These are phyloP conservation scores for Lathronympha strigana DNA, from an alignment of 2,888 invertebrate genomes.

Conservation along the genomic window DNA sequence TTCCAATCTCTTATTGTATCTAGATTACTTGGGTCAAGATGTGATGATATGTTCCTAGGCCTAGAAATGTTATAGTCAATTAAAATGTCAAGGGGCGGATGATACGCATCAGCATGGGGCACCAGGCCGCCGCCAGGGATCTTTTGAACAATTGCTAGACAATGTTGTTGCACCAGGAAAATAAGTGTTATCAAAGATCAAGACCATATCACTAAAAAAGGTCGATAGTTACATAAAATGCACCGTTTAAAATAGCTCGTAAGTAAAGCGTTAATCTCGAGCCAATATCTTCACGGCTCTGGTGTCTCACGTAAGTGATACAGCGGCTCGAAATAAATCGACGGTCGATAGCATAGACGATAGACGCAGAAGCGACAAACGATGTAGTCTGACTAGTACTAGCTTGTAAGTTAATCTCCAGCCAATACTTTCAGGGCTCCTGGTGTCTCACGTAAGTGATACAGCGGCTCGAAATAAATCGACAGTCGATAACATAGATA, in stretches of 20 bases:
- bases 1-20: too few species aligned
- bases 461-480: conserved; percentile 72
- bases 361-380: conserved; percentile 1
- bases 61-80: too few species aligned
- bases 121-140: too few species aligned
- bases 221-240: too few species aligned
- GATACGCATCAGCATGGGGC: too few species aligned
- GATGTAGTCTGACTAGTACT: too few species aligned
- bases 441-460: conserved; percentile 70
- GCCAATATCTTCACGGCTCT: conserved; percentile 58
- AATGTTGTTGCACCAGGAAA: too few species aligned
- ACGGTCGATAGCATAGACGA: conserved; percentile 40
- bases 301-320: conserved; percentile 71
- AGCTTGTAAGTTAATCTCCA: conserved; percentile 41
- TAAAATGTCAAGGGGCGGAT: too few species aligned
- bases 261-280: conserved; percentile 41
- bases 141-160: too few species aligned
- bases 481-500: conserved; percentile 44
- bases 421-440: conserved; percentile 59
- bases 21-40: too few species aligned
- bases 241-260: conserved; percentile 22
- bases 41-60: too few species aligned
- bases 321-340: conserved; percentile 71
- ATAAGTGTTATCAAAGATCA: not conserved
- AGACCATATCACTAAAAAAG: too few species aligned